phyloP scores from a whole-genome alignment of 2,797 vertebrate species.

The Anabas testudineus region DNA sequence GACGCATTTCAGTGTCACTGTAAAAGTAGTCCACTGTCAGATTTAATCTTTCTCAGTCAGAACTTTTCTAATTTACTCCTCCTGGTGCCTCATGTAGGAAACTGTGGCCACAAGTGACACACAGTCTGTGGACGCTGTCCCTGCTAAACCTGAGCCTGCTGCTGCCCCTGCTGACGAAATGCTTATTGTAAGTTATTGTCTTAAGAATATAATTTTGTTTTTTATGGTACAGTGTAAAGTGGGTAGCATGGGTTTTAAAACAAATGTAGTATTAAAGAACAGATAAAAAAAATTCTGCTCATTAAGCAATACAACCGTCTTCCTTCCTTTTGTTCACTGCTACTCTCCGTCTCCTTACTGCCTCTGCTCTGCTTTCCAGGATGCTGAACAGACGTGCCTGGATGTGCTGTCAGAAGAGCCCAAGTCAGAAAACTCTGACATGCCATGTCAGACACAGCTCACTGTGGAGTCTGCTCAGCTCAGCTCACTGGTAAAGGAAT shows the following conservation, averaged over 20 bases:
- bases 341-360: background rate
- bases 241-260: background rate
- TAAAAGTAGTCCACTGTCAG: background rate
- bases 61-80: background rate
- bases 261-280: background rate
- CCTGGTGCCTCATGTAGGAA: constrained; percentile 51
- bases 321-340: background rate
- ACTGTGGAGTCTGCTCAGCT: constrained; percentile 57
- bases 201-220: background rate
- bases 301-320: background rate
- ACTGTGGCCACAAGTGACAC: constrained; percentile 33
- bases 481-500: constrained; percentile 44
- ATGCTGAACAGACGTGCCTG: constrained; percentile 44
- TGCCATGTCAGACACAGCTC: constrained; percentile 67
- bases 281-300: background rate
- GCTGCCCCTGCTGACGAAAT: constrained; percentile 45
- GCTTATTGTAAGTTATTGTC: constrained; percentile 48
- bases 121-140: constrained; percentile 21
- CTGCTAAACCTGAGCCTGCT: constrained; percentile 33
- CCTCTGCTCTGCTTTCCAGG: constrained; percentile 27
- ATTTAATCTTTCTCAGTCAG: background rate
- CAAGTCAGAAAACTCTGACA: constrained; percentile 52
- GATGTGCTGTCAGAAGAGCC: constrained; percentile 48
- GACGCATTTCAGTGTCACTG: background rate
- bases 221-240: background rate